A percentile compares a stretch with the other conserved stretches of the same genome.
phyloP scores from a whole-genome alignment of 2,113 vertebrate species.

The Lophura nycthemera region DNA sequence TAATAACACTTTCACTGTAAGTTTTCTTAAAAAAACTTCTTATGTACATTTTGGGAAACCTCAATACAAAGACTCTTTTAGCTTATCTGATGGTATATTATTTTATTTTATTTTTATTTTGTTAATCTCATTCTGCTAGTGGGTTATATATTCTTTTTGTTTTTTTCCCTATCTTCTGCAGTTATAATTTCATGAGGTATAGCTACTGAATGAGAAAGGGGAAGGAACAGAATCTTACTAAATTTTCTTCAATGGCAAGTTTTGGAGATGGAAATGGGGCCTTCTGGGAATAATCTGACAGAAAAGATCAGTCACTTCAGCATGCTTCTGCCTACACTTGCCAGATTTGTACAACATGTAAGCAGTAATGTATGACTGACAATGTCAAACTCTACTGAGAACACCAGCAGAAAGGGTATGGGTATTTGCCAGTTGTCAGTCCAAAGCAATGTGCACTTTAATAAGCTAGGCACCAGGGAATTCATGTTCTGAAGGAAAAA shows the following conservation, averaged over 20 bases:
- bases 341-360: not conserved
- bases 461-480: not conserved
- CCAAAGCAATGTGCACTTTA: not conserved
- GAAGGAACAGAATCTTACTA: not conserved
- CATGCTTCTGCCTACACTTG: constrained; percentile 31
- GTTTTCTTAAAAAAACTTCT: not conserved
- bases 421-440: constrained; percentile 34
- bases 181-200: not conserved
- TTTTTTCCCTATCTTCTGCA: not conserved
- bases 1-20: not conserved
- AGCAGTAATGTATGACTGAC: constrained; percentile 17
- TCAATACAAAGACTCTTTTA: not conserved
- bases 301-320: constrained; percentile 32
- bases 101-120: not conserved
- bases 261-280: not conserved
- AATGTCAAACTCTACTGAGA: not conserved
- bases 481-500: not conserved
- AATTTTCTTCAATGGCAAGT: not conserved
- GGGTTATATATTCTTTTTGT: not conserved
- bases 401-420: constrained; percentile 1
- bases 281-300: constrained; percentile 48
- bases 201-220: not conserved
- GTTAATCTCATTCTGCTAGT: not conserved
- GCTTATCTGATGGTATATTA: not conserved
- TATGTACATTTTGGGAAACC: not conserved